A percentile compares a stretch with the other conserved stretches of the same genome.
These are phyloP conservation scores for Diphyllodes magnificus DNA, from an alignment of 2,113 vertebrate genomes.

Conservation along the genomic window DNA sequence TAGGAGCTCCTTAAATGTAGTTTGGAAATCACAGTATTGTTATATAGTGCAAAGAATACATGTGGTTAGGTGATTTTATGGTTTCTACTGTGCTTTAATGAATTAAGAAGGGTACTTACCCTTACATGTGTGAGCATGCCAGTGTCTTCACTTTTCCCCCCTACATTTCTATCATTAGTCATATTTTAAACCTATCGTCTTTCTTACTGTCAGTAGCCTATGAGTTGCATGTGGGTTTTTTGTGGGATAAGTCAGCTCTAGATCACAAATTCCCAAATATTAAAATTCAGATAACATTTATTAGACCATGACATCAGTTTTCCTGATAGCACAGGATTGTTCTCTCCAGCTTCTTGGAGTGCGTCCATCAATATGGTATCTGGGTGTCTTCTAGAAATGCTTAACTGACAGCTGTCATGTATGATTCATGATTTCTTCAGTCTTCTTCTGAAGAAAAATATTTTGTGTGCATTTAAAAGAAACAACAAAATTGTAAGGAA, in stretches of 20 bases:
- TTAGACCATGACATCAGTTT: background rate
- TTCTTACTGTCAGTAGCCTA: background rate
- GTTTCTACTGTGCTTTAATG: background rate
- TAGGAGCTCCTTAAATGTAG: background rate
- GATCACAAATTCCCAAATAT: background rate
- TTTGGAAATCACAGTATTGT: background rate
- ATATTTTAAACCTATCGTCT: background rate
- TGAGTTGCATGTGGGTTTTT: background rate
- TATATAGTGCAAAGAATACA: background rate
- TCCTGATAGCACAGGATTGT: background rate
- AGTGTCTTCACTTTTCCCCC: background rate
- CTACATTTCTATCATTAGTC: background rate
- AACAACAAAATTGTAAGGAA: background rate
- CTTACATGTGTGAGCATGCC: rapidly evolving
- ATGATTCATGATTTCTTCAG: background rate
- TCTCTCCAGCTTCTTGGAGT: constrained; percentile 8
- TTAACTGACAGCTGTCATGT: constrained; percentile 20
- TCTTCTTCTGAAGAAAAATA: background rate
- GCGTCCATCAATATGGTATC: background rate
- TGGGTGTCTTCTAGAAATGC: constrained; percentile 1
- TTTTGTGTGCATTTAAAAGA: background rate
- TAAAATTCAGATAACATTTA: background rate
- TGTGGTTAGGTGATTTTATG: background rate
- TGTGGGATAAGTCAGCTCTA: background rate
- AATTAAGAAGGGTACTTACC: background rate